Evolutionary conservation across 35 echinoderm and acorn worm species (phyloP).

Genomic region (Lytechinus variegatus): DNA sequence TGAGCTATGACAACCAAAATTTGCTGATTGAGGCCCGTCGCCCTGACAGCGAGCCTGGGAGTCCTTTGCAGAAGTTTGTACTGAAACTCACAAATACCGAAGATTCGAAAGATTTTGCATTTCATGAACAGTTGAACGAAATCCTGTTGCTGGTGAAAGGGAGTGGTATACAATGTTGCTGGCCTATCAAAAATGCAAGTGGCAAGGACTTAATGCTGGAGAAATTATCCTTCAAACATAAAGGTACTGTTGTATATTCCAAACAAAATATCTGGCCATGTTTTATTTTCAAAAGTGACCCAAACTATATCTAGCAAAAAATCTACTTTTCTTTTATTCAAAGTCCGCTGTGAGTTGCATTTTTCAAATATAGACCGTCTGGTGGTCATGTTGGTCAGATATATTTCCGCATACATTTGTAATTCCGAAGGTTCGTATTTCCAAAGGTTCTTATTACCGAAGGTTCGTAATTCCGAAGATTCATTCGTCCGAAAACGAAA

Average conservation of each 20-base stretch:
- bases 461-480: too few relatives aligned
- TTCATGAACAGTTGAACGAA: neutral
- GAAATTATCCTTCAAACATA: neutral
- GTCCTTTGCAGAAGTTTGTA: neutral
- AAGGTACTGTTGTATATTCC: neutral
- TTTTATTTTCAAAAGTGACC: too few relatives aligned
- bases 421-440: too few relatives aligned
- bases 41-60: neutral
- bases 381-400: too few relatives aligned
- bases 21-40: constrained; percentile 21
- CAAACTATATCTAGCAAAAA: too few relatives aligned
- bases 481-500: too few relatives aligned
- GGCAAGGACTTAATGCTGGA: constrained; percentile 13
- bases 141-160: constrained; percentile 1
- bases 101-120: neutral
- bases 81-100: constrained; percentile 29
- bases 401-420: too few relatives aligned
- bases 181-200: neutral
- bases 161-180: constrained; percentile 25
- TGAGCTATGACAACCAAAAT: constrained; percentile 33
- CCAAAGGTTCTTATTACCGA: too few relatives aligned
- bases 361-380: too few relatives aligned
- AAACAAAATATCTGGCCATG: too few relatives aligned
- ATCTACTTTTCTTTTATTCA: too few relatives aligned
- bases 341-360: too few relatives aligned